Base-by-base conservation (phyloP, 2,113 vertebrate species). In the Parus major region DNA sequence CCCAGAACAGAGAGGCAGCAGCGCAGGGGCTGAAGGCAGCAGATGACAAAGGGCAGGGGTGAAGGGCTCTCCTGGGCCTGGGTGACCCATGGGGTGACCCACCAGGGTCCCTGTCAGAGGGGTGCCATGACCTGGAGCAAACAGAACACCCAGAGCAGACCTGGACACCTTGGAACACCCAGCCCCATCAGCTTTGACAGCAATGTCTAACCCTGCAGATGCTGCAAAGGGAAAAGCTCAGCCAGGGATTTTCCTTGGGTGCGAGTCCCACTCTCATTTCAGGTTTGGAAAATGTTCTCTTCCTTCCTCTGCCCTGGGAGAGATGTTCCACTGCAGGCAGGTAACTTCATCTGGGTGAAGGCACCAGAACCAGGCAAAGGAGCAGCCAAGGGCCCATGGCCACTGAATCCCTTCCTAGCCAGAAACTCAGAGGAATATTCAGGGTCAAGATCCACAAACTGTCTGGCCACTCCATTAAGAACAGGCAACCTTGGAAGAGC, bases 401-500 rank as follows among this genome's bases (percentile, higher is more conserved):
- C n/a, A 39, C n/a, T 23, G n/a, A 90, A 72, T 12, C 31, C 36
- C 15, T 49, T 28, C 55, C 39, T 8, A 49, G 72, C 23, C 47
- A 94, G 78, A 71, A 59, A 29, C 10, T 18, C 44, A 31, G 53
- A 27, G 5, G 24, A 64, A 63, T 22, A 35, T 29, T 39, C 42
- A 69, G 14, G 29, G n/a, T 28, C 33, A 50, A 78, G n/a, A 75
- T 33, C 16, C 39, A 50, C 46, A 78, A 25, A 31, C 14, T 36
- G 9, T 12, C 29, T 11, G n/a, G 17, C 24, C n/a, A 9, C 22
- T 56, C 15, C 0, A 7, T 0, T 1, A 2, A 49, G 36, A 83
- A 18, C 10, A 41, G 24, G 14, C 35, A 22, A 17, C 3, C 10
- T 4, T 35, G 27, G 49, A 52, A 36, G 64, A 64, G 29, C 19